Conservation (phyloP, 2,113 vertebrate species). For the Amphiprion percula region DNA sequence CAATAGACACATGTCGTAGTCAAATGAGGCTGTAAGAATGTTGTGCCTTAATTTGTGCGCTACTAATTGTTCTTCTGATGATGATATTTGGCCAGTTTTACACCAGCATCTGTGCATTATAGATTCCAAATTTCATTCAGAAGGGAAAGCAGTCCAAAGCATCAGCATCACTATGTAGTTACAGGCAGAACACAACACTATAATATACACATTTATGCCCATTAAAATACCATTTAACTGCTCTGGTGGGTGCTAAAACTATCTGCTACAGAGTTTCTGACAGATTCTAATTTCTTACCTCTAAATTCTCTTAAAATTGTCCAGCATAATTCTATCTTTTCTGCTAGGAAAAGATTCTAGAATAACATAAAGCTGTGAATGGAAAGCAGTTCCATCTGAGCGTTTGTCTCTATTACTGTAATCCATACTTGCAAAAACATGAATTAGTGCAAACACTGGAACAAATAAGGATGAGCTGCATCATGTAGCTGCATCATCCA, state of each 20-base stretch:
- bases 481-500: neutral
- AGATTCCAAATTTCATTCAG: neutral
- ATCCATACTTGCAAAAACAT: neutral
- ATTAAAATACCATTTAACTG: neutral
- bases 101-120: neutral
- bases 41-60: neutral
- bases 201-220: neutral
- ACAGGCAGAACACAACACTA: neutral
- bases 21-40: neutral
- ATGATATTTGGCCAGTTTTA: neutral
- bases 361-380: neutral
- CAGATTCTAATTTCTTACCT: no score
- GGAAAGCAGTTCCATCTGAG: neutral
- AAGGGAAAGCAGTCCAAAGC: neutral
- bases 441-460: neutral
- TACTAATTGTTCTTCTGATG: neutral
- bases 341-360: neutral
- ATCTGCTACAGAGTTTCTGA: no score
- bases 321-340: no score
- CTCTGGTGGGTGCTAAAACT: no score
- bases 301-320: no score
- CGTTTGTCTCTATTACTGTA: neutral
- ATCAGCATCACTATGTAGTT: neutral
- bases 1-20: neutral
- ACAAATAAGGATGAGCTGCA: neutral